Conservation (phyloP, 2,888 invertebrate species). For the Callinectes sapidus region DNA sequence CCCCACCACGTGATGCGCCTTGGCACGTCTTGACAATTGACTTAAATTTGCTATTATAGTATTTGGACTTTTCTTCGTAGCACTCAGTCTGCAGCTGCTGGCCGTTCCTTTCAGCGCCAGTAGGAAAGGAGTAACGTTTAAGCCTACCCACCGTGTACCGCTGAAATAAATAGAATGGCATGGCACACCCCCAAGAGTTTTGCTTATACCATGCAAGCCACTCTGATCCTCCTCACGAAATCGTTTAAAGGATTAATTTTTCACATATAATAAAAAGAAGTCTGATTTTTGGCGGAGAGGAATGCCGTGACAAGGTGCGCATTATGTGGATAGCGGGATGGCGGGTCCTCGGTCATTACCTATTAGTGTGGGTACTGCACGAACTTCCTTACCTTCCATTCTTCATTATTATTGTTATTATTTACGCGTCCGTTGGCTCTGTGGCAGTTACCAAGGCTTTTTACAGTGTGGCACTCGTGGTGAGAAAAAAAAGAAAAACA, state of each 20-base stretch:
- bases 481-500: neutral
- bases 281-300: neutral
- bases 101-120: neutral
- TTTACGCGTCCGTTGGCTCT: too few species aligned
- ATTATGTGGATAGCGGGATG: neutral
- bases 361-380: neutral
- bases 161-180: too few species aligned
- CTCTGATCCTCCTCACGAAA: neutral
- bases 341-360: neutral
- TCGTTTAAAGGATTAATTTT: neutral
- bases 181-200: neutral
- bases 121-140: too few species aligned
- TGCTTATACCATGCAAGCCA: neutral
- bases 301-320: neutral
- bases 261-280: neutral
- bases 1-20: neutral
- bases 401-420: neutral
- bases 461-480: neutral
- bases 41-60: too few species aligned
- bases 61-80: neutral
- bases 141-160: neutral
- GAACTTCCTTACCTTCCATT: neutral
- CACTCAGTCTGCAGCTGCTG: neutral
- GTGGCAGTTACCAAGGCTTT: neutral
- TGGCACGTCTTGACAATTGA: neutral